phyloP scores from a whole-genome alignment of 2,888 invertebrate genomes.

The Xestia rhomboidea region DNA sequence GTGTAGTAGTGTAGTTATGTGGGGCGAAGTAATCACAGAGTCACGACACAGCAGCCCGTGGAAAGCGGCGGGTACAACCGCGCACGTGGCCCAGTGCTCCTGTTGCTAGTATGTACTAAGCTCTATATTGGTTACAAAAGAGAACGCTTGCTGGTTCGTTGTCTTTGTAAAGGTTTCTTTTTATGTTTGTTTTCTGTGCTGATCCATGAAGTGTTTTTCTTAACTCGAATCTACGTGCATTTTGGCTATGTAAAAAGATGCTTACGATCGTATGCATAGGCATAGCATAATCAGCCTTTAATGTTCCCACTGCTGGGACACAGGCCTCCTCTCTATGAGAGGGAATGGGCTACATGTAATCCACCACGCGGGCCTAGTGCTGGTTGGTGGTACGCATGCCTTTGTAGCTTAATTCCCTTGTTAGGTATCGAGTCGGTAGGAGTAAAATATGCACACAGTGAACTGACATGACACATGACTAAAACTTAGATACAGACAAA shows the following conservation, averaged over 20 bases:
- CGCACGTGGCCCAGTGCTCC: slow-evolving; percentile 58
- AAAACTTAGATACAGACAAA: slow-evolving; percentile 21
- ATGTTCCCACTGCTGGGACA: background rate
- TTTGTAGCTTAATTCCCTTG: background rate
- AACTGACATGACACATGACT: background rate
- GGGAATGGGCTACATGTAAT: background rate
- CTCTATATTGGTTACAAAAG: slow-evolving; percentile 44
- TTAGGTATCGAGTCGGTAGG: background rate
- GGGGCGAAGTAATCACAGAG: slow-evolving; percentile 78
- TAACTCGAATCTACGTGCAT: background rate
- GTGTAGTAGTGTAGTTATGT: slow-evolving; percentile 74
- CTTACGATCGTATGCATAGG: background rate
- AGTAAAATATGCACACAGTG: background rate
- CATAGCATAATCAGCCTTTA: background rate
- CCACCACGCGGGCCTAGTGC: background rate
- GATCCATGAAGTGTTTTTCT: background rate
- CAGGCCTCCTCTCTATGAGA: background rate
- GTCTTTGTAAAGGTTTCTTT: slow-evolving; percentile 2
- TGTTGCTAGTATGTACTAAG: slow-evolving; percentile 27
- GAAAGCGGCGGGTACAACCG: slow-evolving; percentile 66
- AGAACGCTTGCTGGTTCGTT: slow-evolving; percentile 21
- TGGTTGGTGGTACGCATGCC: background rate
- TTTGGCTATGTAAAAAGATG: background rate
- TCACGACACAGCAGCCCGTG: slow-evolving; percentile 75
- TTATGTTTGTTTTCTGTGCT: slow-evolving; percentile 4